Evolutionary conservation across 2,797 vertebrate species (phyloP).

Genomic region (Erpetoichthys calabaricus): DNA sequence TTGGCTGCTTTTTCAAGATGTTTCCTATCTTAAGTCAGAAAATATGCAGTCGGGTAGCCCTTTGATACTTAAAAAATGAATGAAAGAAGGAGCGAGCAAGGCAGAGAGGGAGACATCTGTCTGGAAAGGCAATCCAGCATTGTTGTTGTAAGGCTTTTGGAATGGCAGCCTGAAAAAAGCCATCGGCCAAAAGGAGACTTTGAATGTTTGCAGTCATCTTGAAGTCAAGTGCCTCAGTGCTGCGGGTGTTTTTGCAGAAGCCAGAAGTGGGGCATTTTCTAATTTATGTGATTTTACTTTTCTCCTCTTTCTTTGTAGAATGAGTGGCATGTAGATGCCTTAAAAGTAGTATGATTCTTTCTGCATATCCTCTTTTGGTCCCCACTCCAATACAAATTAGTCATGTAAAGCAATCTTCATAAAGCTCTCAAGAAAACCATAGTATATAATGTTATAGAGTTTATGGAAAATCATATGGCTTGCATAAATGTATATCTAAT

Average conservation of each 20-base stretch:
- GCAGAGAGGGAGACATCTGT: neutral
- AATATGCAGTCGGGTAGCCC: conserved; percentile 34
- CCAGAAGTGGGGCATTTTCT: no score
- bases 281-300: no score
- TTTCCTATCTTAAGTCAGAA: conserved; percentile 48
- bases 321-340: no score
- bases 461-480: no score
- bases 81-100: neutral
- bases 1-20: conserved; percentile 38
- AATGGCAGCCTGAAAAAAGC: neutral
- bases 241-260: neutral
- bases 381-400: no score
- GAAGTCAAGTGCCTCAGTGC: conserved; percentile 5
- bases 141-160: neutral
- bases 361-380: no score
- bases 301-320: no score
- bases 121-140: neutral
- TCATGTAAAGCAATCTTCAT: no score
- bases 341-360: no score
- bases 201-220: neutral
- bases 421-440: no score
- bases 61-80: conserved; percentile 20
- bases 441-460: no score
- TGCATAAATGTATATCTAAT: no score
- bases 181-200: neutral